Evolutionary conservation across 2,888 invertebrate species (phyloP).

Genomic region (Dasysyrphus albostriatus): DNA sequence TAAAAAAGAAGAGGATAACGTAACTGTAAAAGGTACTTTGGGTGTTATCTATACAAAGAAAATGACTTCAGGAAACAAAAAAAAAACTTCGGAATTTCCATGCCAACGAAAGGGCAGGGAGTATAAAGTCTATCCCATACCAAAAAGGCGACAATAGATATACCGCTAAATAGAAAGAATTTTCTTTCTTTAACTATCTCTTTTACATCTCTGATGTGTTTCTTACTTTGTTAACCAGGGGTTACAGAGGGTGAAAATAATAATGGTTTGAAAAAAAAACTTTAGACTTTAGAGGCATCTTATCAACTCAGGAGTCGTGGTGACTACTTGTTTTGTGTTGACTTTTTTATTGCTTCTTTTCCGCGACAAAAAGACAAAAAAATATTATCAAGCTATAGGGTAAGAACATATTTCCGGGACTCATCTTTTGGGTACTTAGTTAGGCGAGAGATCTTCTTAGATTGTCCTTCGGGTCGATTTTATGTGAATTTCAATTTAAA

Average conservation of each 20-base stretch:
- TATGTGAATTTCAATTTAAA: constrained; percentile 52
- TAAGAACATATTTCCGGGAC: constrained; percentile 69
- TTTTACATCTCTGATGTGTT: constrained; percentile 56
- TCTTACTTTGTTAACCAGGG: constrained; percentile 16
- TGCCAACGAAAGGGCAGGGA: constrained; percentile 53
- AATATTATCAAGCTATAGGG: constrained; percentile 14
- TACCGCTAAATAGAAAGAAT: constrained; percentile 43
- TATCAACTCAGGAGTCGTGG: constrained; percentile 68
- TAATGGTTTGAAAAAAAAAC: constrained; percentile 53
- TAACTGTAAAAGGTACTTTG: constrained; percentile 76
- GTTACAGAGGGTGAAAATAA: constrained; percentile 59
- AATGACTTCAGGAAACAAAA: constrained; percentile 43
- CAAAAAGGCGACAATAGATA: constrained; percentile 55
- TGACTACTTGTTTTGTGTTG: constrained; percentile 69
- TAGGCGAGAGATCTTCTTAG: constrained; percentile 10
- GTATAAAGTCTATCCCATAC: not conserved
- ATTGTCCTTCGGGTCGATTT: constrained; percentile 19
- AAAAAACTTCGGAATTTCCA: constrained; percentile 62
- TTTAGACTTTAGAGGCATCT: constrained; percentile 62
- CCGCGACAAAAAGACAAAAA: constrained; percentile 52
- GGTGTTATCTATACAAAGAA: constrained; percentile 67
- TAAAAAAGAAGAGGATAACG: constrained; percentile 78
- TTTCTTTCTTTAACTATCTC: constrained; percentile 57
- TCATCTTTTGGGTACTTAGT: constrained; percentile 53
- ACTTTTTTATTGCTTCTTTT: constrained; percentile 75